A percentile compares a stretch with the other conserved stretches of the same genome.
phyloP scores from a whole-genome alignment of 2,113 vertebrate species.

The Syngnathus floridae region DNA sequence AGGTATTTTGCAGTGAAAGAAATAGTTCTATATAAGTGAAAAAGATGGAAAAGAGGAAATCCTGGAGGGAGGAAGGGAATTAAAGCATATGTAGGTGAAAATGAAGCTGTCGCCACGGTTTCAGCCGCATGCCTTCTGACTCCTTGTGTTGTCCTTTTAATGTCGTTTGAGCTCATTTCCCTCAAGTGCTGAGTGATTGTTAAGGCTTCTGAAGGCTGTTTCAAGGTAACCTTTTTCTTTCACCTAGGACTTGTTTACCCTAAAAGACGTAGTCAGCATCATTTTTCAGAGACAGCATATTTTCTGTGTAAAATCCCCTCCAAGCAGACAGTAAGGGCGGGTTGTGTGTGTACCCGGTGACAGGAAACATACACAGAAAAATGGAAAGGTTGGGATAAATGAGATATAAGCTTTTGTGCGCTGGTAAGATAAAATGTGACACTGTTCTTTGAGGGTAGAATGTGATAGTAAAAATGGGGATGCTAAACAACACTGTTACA shows the following conservation, averaged over 20 bases:
- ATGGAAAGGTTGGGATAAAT: conserved; percentile 59
- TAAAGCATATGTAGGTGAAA: conserved; percentile 42
- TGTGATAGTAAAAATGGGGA: conserved; percentile 49
- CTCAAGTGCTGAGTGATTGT: conserved; percentile 50
- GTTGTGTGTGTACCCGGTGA: conserved; percentile 26
- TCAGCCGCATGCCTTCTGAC: conserved; percentile 38
- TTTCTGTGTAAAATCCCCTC: conserved; percentile 3
- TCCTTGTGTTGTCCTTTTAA: conserved; percentile 30
- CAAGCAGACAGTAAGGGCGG: background rate
- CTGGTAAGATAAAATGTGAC: conserved; percentile 67
- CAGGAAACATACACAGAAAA: conserved; percentile 39
- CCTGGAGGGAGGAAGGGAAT: conserved; percentile 20
- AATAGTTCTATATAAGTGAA: conserved; percentile 59
- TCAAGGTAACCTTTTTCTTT: conserved; percentile 38
- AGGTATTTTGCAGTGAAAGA: conserved; percentile 55
- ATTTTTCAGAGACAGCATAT: conserved; percentile 27
- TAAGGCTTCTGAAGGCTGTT: conserved; percentile 27
- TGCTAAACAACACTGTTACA: conserved; percentile 51
- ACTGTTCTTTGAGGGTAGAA: conserved; percentile 60
- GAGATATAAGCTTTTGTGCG: conserved; percentile 48
- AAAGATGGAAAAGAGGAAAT: conserved; percentile 25
- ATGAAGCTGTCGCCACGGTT: conserved; percentile 37
- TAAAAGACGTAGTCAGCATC: conserved; percentile 22
- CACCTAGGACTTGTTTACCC: conserved; percentile 46
- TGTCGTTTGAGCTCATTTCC: conserved; percentile 51